Evolutionary conservation across 2,797 vertebrate genomes (phyloP).

Genomic region (Notoglanidium macrostoma): DNA sequence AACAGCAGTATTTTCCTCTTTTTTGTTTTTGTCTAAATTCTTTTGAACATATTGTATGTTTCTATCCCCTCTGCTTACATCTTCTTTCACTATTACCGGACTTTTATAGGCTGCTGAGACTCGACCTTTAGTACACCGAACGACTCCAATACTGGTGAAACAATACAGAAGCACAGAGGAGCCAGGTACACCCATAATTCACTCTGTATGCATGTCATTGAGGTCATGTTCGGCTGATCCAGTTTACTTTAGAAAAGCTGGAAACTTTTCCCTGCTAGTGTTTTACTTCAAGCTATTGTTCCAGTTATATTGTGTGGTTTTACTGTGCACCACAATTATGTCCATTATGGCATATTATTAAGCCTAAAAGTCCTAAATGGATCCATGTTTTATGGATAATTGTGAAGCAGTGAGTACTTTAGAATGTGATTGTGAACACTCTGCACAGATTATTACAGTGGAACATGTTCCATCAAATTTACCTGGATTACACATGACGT

Average conservation of each 20-base stretch:
- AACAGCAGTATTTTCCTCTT: constrained; percentile 18
- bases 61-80: not conserved
- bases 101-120: constrained; percentile 43
- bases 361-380: not conserved
- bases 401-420: not conserved
- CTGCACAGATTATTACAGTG: constrained; percentile 17
- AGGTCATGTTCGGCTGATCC: not conserved
- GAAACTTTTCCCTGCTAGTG: not conserved
- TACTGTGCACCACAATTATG: not conserved
- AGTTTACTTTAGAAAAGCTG: not conserved
- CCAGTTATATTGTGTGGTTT: not conserved
- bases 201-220: not conserved
- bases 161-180: constrained; percentile 44
- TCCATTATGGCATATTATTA: constrained; percentile 21
- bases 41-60: constrained; percentile 29
- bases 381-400: not conserved
- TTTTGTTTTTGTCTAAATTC: constrained; percentile 43
- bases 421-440: constrained; percentile 23
- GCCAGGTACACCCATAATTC: constrained; percentile 42
- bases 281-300: not conserved
- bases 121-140: constrained; percentile 18
- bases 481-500: not conserved
- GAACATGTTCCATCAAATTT: not conserved
- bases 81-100: constrained; percentile 25
- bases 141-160: constrained; percentile 57